These are phyloP conservation scores for Tetramorium alpestre DNA, from an alignment of 1,140 invertebrate genomes.

Conservation along the genomic window DNA sequence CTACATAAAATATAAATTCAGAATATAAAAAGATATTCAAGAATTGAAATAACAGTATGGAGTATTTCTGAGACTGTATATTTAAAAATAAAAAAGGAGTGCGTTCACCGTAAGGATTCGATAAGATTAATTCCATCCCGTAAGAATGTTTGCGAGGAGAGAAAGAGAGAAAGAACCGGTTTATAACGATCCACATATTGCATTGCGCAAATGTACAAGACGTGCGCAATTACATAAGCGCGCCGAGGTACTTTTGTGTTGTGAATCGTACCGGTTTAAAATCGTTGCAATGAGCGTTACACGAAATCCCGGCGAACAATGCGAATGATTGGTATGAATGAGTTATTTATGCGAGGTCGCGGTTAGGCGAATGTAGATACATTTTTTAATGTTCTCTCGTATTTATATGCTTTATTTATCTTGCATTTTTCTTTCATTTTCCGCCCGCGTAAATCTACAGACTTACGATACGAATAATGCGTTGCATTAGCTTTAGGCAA, in stretches of 20 bases:
- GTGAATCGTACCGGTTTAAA: constrained; percentile 10
- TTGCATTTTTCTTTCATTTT: background rate
- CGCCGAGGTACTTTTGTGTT: constrained; percentile 25
- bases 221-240: constrained; percentile 29
- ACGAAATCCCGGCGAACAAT: constrained; percentile 31
- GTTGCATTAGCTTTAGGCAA: background rate
- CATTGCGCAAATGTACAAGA: constrained; percentile 31
- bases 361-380: background rate
- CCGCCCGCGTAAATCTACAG: background rate
- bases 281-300: background rate
- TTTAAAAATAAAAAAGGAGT: background rate
- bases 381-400: background rate
- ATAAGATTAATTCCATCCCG: background rate
- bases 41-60: background rate
- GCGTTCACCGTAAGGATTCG: background rate
- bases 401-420: background rate
- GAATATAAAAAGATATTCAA: background rate
- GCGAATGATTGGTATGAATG: background rate
- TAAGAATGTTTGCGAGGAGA: background rate
- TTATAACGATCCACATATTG: constrained; percentile 22
- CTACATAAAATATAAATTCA: background rate
- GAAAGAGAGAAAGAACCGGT: background rate
- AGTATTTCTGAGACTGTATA: background rate
- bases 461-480: background rate
- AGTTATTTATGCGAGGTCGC: constrained; percentile 28